Evolutionary conservation across 2,888 invertebrate species (phyloP).

Genomic region (Andrena hattorfiana): DNA sequence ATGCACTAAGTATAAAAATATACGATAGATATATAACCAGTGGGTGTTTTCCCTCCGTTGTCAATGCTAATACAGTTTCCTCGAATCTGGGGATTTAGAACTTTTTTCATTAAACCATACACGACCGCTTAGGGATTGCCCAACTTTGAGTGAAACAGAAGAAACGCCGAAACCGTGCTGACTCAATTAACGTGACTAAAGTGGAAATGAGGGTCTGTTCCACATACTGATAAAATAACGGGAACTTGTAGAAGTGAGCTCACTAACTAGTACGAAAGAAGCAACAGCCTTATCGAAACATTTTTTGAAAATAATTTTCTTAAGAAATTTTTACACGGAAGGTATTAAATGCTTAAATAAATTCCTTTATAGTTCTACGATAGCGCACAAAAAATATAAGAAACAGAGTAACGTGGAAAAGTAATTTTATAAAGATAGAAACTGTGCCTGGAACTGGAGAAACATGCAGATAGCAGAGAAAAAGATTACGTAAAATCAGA

Average conservation of each 20-base stretch:
- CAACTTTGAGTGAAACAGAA: conserved; percentile 4
- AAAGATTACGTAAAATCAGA: conserved; percentile 8
- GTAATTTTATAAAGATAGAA: too few species aligned
- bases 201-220: background rate
- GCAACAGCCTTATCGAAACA: background rate
- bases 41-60: background rate
- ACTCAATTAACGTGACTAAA: conserved; percentile 34
- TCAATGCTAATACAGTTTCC: conserved; percentile 34
- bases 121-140: conserved; percentile 1
- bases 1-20: background rate
- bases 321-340: too few species aligned
- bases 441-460: background rate
- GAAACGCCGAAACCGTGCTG: conserved; percentile 13
- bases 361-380: too few species aligned
- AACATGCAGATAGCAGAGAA: background rate
- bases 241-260: background rate
- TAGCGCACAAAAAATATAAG: too few species aligned
- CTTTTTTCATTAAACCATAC: conserved; percentile 50
- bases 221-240: conserved; percentile 1
- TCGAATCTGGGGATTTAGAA: conserved; percentile 21
- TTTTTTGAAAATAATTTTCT: background rate
- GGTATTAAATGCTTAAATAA: too few species aligned
- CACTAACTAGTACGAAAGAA: background rate
- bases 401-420: too few species aligned
- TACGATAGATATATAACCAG: background rate